Evolutionary conservation across 2,113 vertebrate genomes (phyloP).

Genomic region (Raja brachyura): DNA sequence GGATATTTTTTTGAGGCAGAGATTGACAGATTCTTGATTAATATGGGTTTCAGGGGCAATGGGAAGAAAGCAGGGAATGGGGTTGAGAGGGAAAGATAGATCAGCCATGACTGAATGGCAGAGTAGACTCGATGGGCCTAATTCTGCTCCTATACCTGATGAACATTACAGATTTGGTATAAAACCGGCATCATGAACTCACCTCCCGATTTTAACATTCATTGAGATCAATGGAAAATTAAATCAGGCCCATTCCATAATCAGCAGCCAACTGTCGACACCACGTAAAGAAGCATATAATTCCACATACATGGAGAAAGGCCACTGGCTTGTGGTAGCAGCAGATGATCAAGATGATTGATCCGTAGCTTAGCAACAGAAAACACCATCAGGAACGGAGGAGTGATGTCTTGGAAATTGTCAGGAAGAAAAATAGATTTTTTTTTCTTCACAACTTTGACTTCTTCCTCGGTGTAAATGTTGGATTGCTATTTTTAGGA

Average conservation of each 20-base stretch:
- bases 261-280: not conserved
- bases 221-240: constrained; percentile 9
- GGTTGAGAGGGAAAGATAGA: too few species aligned
- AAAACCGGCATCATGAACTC: not conserved
- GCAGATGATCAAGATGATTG: constrained; percentile 10
- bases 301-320: not conserved
- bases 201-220: not conserved
- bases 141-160: too few species aligned
- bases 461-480: not conserved
- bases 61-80: too few species aligned
- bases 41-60: too few species aligned
- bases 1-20: too few species aligned
- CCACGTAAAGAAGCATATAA: not conserved
- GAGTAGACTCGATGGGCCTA: too few species aligned
- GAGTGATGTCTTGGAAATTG: not conserved
- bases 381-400: constrained; percentile 14
- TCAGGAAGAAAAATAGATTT: not conserved
- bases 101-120: too few species aligned
- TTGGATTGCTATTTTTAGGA: not conserved
- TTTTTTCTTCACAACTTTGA: not conserved
- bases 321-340: not conserved
- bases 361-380: constrained; percentile 18
- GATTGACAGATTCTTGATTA: too few species aligned
- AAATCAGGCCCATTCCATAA: not conserved
- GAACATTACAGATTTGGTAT: not conserved